Conservation (phyloP, 1,140 invertebrate genomes). For the Drosophila neocordata region DNA sequence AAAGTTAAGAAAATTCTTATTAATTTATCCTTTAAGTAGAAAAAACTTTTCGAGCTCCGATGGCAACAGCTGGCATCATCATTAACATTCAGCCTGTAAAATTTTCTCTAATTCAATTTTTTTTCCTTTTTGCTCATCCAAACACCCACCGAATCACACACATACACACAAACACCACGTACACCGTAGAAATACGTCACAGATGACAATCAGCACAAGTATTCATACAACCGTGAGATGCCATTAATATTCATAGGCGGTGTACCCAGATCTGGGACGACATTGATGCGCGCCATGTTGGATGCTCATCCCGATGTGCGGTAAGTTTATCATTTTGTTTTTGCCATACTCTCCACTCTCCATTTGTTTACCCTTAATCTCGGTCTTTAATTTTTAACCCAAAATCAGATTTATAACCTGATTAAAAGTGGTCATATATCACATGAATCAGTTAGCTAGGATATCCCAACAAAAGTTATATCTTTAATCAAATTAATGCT, state of each 20-base stretch:
- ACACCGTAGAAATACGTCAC: slow-evolving; percentile 84
- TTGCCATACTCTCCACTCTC: not conserved
- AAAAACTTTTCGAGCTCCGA: not conserved
- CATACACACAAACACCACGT: slow-evolving; percentile 12
- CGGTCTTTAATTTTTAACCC: not conserved
- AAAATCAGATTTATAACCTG: not conserved
- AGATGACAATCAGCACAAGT: slow-evolving; percentile 86
- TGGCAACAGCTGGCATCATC: slow-evolving; percentile 25
- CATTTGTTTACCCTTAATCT: not conserved
- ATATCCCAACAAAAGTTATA: no score
- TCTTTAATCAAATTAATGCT: no score
- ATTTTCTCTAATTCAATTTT: slow-evolving; percentile 75
- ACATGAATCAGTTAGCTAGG: no score
- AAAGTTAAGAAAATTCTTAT: not conserved
- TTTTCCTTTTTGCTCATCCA: slow-evolving; percentile 19
- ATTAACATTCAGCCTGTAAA: slow-evolving; percentile 51
- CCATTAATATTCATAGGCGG: slow-evolving; percentile 98
- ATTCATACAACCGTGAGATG: slow-evolving; percentile 92
- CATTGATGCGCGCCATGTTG: slow-evolving; percentile 98
- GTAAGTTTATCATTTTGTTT: slow-evolving; percentile 82
- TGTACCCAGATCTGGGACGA: slow-evolving; percentile 97
- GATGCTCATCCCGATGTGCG: slow-evolving; percentile 99
- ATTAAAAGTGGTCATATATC: not conserved
- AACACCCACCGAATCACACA: not conserved
- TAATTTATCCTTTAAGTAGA: not conserved